Evolutionary conservation across 1,140 invertebrate species (phyloP).

Genomic region (Dreissena rostriformis): DNA sequence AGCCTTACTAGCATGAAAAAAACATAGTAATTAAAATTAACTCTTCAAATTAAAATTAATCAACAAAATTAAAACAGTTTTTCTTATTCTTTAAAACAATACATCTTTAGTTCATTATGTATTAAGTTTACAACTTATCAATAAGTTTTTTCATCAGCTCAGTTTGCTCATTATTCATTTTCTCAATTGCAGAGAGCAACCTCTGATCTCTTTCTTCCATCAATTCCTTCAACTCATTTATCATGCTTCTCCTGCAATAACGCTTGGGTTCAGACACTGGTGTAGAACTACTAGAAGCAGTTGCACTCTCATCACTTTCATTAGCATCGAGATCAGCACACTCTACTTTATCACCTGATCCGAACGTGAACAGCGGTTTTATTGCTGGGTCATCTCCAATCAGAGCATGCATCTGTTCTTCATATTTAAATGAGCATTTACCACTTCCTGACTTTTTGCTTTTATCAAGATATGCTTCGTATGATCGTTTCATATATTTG

Average conservation of each 20-base stretch:
- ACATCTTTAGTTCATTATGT: background rate
- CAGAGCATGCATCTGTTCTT: background rate
- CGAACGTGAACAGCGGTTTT: slow-evolving; percentile 8
- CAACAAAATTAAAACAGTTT: no score
- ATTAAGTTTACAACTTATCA: slow-evolving; percentile 27
- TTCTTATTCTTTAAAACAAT: no score
- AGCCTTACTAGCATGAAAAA: no score
- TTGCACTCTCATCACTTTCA: background rate
- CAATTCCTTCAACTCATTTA: slow-evolving; percentile 25
- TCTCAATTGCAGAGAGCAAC: slow-evolving; percentile 11
- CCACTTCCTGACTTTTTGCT: background rate
- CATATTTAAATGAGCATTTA: slow-evolving; percentile 2
- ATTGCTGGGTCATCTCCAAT: background rate
- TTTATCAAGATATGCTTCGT: slow-evolving; percentile 4
- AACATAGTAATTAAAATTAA: no score
- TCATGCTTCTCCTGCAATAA: background rate
- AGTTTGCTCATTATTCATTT: slow-evolving; percentile 26
- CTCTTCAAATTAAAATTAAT: no score
- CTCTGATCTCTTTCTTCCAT: slow-evolving; percentile 30
- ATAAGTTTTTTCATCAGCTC: slow-evolving; percentile 16
- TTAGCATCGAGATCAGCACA: background rate
- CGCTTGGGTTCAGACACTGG: background rate
- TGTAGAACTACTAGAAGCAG: background rate
- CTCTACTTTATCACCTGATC: slow-evolving; percentile 22
- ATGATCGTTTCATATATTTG: slow-evolving; percentile 8